Percentiles rank a stretch among this genome's conserved stretches.
phyloP scores from a whole-genome alignment of 2,888 invertebrate species.

The Acrocera orbiculus region DNA sequence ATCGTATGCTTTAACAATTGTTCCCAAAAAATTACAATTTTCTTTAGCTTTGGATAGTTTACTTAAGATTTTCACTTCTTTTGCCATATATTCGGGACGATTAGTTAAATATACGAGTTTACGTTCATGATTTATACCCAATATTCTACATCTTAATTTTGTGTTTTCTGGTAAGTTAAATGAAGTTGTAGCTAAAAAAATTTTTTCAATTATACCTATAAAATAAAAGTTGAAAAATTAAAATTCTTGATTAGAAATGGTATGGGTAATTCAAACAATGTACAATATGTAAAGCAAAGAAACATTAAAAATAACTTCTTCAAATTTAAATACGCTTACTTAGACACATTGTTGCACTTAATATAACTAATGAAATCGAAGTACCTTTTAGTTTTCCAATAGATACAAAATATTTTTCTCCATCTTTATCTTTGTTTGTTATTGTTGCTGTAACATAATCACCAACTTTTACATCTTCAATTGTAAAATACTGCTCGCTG shows the following conservation, averaged over 20 bases:
- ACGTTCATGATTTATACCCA: constrained; percentile 32
- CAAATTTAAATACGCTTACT: no score
- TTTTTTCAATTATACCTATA: constrained; percentile 38
- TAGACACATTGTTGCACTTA: no score
- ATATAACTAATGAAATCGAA: neutral
- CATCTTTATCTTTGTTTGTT: constrained; percentile 28
- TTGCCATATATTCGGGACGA: constrained; percentile 43
- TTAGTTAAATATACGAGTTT: constrained; percentile 42
- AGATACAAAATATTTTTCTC: constrained; percentile 33
- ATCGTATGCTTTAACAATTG: constrained; percentile 22
- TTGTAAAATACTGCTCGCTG: constrained; percentile 37
- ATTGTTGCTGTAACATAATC: constrained; percentile 38
- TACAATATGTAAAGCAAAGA: no score
- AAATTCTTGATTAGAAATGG: neutral
- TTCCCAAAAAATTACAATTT: constrained; percentile 29
- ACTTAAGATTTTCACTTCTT: constrained; percentile 35
- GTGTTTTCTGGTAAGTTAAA: constrained; percentile 40
- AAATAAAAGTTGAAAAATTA: constrained; percentile 3
- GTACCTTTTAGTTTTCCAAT: constrained; percentile 38
- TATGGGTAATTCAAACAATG: no score
- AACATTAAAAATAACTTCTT: no score
- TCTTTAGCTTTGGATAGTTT: constrained; percentile 34
- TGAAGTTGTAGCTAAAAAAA: constrained; percentile 35
- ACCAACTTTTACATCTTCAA: constrained; percentile 36
- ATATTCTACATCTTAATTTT: constrained; percentile 40